Base-by-base conservation (phyloP, 30 jellyfish, hydroid and myxozoan genomes). In the Aurelia aurita complex sp. Pacific region DNA sequence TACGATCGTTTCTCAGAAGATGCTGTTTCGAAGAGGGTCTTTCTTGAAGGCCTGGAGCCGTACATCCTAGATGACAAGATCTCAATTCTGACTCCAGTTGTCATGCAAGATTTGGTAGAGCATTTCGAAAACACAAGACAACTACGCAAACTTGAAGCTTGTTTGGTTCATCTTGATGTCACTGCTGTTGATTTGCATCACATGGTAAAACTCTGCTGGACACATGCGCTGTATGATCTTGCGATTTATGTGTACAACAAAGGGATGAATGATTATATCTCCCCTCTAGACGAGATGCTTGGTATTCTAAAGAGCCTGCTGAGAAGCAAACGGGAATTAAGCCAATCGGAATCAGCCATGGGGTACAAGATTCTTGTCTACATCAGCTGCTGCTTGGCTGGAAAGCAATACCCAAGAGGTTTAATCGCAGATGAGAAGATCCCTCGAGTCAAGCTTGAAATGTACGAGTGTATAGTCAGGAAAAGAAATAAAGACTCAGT, bases 191-290 rank as follows among this genome's bases (percentile, higher is more conserved):
- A 95, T 77, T 71, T 95, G 33, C 97, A 95, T 74, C 95, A 95
- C 59, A 85, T 90, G 97, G 96, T 95, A n/a, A 90, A 90, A 73
- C 91, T 95, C 12, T 95, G 99, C 76, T 95, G 99, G 99, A 87
- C 96, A n/a, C 97, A 95, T 79, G 51, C 88, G 10, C 82, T 95
- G 71, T 95, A 95, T 70, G 99, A 95, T 67, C 92, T 86, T 14
- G 97, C 95, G 23, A 95, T 95, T 3, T 89, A 95, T 78, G 99
- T 95, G 9, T 95, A 82, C 89, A 95, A 90, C 82, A 89, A 89
- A 64, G 99, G 99, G 10, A 69, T 95, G 87, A 53, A 70, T 35
- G 99, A 95, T 76, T 95, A 83, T 75, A 19, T 89, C 32, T 91
- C 99, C n/a, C 99, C 99, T 0, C 70, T 95, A 23, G 99, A 95